Base-by-base conservation (phyloP, 2,888 invertebrate species). In the Trilocha varians region DNA sequence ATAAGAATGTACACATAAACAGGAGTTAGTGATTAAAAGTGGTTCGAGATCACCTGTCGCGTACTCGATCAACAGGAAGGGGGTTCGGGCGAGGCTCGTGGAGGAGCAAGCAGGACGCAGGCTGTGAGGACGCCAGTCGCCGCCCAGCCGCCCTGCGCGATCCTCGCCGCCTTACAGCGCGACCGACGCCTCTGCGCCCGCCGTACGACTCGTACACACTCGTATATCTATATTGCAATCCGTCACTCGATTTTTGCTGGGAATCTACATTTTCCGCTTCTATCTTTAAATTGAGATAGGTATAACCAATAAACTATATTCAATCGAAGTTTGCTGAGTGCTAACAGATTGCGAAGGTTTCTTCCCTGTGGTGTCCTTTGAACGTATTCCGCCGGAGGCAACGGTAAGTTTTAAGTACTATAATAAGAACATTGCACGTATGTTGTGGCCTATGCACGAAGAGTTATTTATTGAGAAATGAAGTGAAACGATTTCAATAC, bases 121-220 rank as follows among this genome's bases (percentile, higher is more conserved):
- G 43, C 45, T 48, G 60, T 52, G 61, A 71, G 68, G 70, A 65
- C 65, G 74, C 53, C 78, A 83, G 82, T 83, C 72, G 65, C 76
- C 83, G 82, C 83, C 82, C 82, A 78, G 65, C 78, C 78, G 78
- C 80, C 78, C 74, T 63, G 47, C 65, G 79, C 64, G 76, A 53
- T 49, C 59, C 63, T 53, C 68, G 75, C 53, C 60, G 52, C 56
- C 55, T 50, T 50, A 49, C 49, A 49, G 50, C 49, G 46, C 48
- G 42, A 56, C 51, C 53, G 49, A 45, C 54, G 62, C 64, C 58
- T 57, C 62, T 55, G 48, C 58, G 55, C 46, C 48, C 47, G 46
- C 43, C 55, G 52, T 48, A 49, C 52, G 55, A 50, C 52, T 49
- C 50, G 42, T 34, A 44, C 47, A 48, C 47, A 42, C 45, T 34